Conservation (phyloP, 30 jellyfish, hydroid and myxozoan genomes). For the Catostylus mosaicus region DNA sequence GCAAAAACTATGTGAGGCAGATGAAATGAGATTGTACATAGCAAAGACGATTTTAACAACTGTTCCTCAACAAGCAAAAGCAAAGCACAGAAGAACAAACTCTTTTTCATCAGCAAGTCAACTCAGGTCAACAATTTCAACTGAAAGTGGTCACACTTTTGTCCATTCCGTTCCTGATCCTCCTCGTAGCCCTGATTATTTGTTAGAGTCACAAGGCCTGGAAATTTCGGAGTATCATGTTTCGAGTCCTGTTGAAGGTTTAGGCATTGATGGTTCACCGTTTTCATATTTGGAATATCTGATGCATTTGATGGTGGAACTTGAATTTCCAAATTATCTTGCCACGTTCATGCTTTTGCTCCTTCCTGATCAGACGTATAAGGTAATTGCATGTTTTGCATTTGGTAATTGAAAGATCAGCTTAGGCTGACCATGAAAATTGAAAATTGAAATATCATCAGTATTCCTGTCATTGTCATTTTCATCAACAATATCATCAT, state of each 20-base stretch:
- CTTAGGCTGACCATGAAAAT: too few relatives aligned
- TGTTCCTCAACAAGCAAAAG: conserved; percentile 3
- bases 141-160: conserved; percentile 60
- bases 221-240: conserved; percentile 9
- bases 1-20: conserved; percentile 61
- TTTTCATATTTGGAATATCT: conserved; percentile 62
- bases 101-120: conserved; percentile 8
- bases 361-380: conserved; percentile 72
- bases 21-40: conserved; percentile 46
- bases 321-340: conserved; percentile 65
- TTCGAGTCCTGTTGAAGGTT: conserved; percentile 2
- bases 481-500: too few relatives aligned
- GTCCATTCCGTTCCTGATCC: conserved; percentile 47
- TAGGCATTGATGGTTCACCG: conserved; percentile 1
- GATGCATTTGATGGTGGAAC: conserved; percentile 76
- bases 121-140: conserved; percentile 46
- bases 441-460: too few relatives aligned
- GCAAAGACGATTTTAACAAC: conserved; percentile 42
- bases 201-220: conserved; percentile 2
- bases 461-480: neutral
- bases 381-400: conserved; percentile 71
- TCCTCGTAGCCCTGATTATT: conserved; percentile 20
- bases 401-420: too few relatives aligned
- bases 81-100: neutral
- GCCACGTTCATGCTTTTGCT: conserved; percentile 83